Evolutionary conservation across 2,797 vertebrate genomes (phyloP).

Genomic region (Syndactyla subalaris): DNA sequence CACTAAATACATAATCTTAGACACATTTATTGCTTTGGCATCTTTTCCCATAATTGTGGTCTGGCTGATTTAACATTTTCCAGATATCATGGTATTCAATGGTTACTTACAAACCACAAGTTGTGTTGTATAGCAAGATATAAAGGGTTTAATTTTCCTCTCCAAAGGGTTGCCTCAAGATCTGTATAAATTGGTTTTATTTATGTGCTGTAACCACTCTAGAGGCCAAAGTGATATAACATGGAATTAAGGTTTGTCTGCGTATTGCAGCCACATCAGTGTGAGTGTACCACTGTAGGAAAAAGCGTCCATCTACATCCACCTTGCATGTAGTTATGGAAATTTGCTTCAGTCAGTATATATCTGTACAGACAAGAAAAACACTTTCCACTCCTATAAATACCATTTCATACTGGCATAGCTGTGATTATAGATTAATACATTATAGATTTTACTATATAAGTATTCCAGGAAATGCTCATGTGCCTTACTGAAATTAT

Average conservation of each 20-base stretch:
- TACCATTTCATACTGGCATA: not conserved
- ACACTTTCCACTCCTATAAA: not conserved
- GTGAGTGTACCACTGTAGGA: not conserved
- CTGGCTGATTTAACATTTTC: not conserved
- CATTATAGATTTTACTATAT: not conserved
- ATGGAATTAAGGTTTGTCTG: not conserved
- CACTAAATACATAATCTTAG: not conserved
- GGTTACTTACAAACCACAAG: not conserved
- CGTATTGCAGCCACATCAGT: not conserved
- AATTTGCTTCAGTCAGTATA: not conserved
- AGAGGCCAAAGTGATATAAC: not conserved
- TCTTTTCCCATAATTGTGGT: not conserved
- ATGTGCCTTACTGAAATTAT: not conserved
- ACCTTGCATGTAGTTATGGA: not conserved
- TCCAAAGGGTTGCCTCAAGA: not conserved
- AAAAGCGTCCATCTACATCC: not conserved
- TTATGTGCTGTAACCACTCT: not conserved
- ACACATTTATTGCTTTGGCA: not conserved
- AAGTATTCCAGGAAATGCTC: not conserved
- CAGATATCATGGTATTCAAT: not conserved
- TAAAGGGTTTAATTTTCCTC: not conserved
- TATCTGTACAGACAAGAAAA: not conserved
- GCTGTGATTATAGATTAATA: not conserved
- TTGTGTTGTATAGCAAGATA: not conserved
- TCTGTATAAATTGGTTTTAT: constrained; percentile 1